Percentiles rank a stretch among this genome's conserved stretches.
phyloP scores from a whole-genome alignment of 2,888 invertebrate genomes.

The Rhimphoctona megacephalus region DNA sequence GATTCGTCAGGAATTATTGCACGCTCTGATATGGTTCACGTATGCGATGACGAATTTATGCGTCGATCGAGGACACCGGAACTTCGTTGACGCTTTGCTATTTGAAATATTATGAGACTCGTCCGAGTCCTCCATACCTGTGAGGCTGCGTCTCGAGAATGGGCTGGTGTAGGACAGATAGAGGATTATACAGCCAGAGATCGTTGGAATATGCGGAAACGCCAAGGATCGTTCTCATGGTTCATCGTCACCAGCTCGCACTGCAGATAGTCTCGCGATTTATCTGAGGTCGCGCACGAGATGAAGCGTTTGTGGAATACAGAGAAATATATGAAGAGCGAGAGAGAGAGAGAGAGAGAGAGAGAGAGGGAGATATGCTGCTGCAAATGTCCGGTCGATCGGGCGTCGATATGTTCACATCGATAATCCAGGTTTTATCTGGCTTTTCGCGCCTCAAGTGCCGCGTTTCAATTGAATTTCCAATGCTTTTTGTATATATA shows the following conservation, averaged over 20 bases:
- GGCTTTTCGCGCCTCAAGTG: conserved; percentile 18
- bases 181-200: conserved; percentile 12
- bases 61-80: conserved; percentile 47
- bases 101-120: conserved; percentile 42
- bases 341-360: conserved; percentile 11
- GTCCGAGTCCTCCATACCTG: conserved; percentile 10
- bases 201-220: conserved; percentile 58
- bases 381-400: conserved; percentile 18
- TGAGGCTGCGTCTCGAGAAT: conserved; percentile 13
- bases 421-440: conserved; percentile 20
- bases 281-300: conserved; percentile 39
- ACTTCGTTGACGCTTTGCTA: conserved; percentile 30
- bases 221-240: conserved; percentile 46
- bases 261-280: conserved; percentile 46
- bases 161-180: background rate
- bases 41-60: conserved; percentile 29
- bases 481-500: conserved; percentile 40
- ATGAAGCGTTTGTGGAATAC: conserved; percentile 19
- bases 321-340: background rate
- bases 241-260: conserved; percentile 33
- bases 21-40: conserved; percentile 17
- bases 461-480: conserved; percentile 59
- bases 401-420: conserved; percentile 42
- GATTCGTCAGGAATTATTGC: conserved; percentile 36
- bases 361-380: conserved; percentile 4